These are phyloP conservation scores for Pristis pectinata DNA, from an alignment of 2,797 vertebrate species.

Conservation along the genomic window DNA sequence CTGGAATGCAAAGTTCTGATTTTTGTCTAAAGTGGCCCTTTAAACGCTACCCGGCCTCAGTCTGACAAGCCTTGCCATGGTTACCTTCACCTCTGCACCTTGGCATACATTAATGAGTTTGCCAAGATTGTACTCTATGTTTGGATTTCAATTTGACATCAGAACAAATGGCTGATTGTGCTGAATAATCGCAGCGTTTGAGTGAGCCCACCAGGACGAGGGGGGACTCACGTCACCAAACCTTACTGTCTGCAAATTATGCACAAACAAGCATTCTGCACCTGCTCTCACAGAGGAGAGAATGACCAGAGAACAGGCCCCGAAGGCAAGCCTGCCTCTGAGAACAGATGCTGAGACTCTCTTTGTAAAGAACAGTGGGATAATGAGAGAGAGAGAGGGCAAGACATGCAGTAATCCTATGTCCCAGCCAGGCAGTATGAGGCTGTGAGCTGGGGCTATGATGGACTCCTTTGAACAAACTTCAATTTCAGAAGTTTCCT, in stretches of 20 bases:
- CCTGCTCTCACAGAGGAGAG: background rate
- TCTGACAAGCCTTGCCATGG: background rate
- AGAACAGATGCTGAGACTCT: background rate
- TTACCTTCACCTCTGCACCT: slow-evolving; percentile 8
- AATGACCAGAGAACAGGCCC: background rate
- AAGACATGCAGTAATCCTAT: background rate
- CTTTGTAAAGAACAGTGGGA: background rate
- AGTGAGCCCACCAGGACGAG: background rate
- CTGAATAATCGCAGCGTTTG: background rate
- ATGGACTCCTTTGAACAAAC: background rate
- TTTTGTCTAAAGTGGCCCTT: background rate
- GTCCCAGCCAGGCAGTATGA: background rate
- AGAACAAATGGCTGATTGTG: background rate
- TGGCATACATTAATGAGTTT: background rate
- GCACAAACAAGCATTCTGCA: background rate
- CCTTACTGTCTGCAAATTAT: slow-evolving; percentile 3
- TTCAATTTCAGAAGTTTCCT: background rate
- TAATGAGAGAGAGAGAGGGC: background rate
- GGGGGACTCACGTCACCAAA: background rate
- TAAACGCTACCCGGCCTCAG: background rate
- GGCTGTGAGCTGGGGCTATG: background rate
- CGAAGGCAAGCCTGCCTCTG: background rate
- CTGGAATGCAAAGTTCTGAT: background rate
- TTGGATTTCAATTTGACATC: background rate
- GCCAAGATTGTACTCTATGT: background rate